Conservation (phyloP, 2,113 vertebrate species). For the Gambusia affinis region DNA sequence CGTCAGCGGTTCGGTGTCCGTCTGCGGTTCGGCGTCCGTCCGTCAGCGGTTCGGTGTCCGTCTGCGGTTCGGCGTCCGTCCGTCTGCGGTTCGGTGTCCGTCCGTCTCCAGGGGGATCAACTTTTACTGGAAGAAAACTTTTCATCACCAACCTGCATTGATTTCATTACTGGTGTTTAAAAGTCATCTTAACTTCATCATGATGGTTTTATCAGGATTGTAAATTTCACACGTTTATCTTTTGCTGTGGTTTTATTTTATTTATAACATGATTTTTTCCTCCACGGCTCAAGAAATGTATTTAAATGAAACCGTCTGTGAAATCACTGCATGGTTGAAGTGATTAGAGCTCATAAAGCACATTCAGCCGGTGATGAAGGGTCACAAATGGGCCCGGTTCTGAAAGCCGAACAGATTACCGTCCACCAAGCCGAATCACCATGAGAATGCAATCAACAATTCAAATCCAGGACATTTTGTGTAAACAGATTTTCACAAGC, state of each 20-base stretch:
- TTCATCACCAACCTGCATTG: too few species aligned
- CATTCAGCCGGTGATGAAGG: slow-evolving; percentile 13
- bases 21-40: too few species aligned
- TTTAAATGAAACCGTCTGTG: slow-evolving; percentile 26
- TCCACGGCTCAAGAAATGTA: not conserved
- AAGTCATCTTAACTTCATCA: not conserved
- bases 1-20: too few species aligned
- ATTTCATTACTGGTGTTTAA: too few species aligned
- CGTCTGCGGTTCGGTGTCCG: too few species aligned
- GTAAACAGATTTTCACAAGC: slow-evolving; percentile 3
- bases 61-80: too few species aligned
- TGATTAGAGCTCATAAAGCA: slow-evolving; percentile 27
- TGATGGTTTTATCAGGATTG: not conserved
- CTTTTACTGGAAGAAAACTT: too few species aligned
- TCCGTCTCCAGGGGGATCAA: too few species aligned
- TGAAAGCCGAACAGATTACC: slow-evolving; percentile 3
- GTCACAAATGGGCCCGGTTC: slow-evolving; percentile 8
- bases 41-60: too few species aligned
- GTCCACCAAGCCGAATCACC: not conserved
- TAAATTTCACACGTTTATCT: not conserved
- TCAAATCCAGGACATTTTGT: slow-evolving; percentile 2
- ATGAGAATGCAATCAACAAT: slow-evolving; percentile 10
- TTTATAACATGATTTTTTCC: not conserved
- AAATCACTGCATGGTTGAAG: slow-evolving; percentile 18
- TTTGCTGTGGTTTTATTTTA: not conserved